Base-by-base conservation (phyloP, 2,113 vertebrate genomes). In the Bufo gargarizans region DNA sequence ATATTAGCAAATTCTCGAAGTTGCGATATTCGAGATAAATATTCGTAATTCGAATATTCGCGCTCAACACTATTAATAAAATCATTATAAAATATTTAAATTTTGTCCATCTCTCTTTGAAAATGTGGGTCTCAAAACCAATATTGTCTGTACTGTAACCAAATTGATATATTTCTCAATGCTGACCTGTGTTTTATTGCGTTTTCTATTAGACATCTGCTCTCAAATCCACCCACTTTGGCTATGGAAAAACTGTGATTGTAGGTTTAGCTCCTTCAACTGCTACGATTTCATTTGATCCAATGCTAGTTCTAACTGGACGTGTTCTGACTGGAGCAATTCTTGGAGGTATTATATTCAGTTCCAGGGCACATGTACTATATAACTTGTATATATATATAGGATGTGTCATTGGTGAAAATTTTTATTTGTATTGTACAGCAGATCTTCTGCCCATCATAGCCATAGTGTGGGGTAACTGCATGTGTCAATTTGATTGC, bases 291-390 rank as follows among this genome's bases (percentile, higher is more conserved):
- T 90, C 13, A 0, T 92, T 95, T 4, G 12, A 90, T 47, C 94
- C 96, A 1, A 87, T 93, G 80, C 91, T 95, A 9, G 85, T 97
- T 69, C 93, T 97, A 80, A 90, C 91, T 87, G 96, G 96, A 16
- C 92, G 94, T 17, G 96, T 90, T 0, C 91, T 97, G 91, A 96
- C 95, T 90, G 96, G 96, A 8, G 95, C 93, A 0, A n/a, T 96
- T 77, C 97, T 97, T 93, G 96, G 97, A 92, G 95, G 97, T 97
- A 89, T 12, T 93, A 89, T 20, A 19, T 49, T 33, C 33, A 33
- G 33, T 33, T 33, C 1, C 33, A 33, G 33, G 33, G 33, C 1
- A 33, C 33, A 33, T 33, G 33, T 33, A 33, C 33, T 33, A 33
- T 33, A 33, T 65, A 63, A 63, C 17, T 63, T n/a, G 20, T 65